Conservation (phyloP, 2,797 vertebrate genomes). For the Echiichthys vipera region DNA sequence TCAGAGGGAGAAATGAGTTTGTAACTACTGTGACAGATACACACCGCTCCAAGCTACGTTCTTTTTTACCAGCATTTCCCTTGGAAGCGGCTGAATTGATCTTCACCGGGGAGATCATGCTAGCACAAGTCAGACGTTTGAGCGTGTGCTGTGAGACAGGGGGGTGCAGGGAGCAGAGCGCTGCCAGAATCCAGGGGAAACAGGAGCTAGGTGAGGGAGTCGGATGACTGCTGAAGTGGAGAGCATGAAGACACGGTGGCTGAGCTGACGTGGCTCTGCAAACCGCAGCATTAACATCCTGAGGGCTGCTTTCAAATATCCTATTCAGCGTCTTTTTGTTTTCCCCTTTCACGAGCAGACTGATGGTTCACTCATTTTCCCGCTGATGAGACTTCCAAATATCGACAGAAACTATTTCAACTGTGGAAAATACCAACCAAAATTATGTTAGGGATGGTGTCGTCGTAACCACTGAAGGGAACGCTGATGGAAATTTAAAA, state of each 20-base stretch:
- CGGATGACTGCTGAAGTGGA: slow-evolving; percentile 31
- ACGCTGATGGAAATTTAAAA: slow-evolving; percentile 50
- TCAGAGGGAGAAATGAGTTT: slow-evolving; percentile 22
- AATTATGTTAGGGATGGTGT: slow-evolving; percentile 45
- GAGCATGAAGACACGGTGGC: slow-evolving; percentile 13
- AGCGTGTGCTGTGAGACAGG: slow-evolving; percentile 28
- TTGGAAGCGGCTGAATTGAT: slow-evolving; percentile 30
- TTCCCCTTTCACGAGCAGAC: slow-evolving; percentile 35
- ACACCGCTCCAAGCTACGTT: slow-evolving; percentile 18
- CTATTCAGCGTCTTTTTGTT: slow-evolving; percentile 58
- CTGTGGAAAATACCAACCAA: slow-evolving; percentile 56
- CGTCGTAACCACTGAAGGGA: slow-evolving; percentile 31
- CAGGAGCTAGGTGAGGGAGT: slow-evolving; percentile 44
- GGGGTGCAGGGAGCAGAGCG: slow-evolving; percentile 6
- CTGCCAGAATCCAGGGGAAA: slow-evolving; percentile 34
- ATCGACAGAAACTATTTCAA: slow-evolving; percentile 24
- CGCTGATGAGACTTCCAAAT: slow-evolving; percentile 27
- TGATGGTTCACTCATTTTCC: slow-evolving; percentile 34
- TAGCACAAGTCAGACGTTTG: slow-evolving; percentile 28
- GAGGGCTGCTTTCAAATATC: slow-evolving; percentile 31
- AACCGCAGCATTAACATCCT: slow-evolving; percentile 48
- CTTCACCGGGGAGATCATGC: slow-evolving; percentile 40
- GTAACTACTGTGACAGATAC: slow-evolving; percentile 21
- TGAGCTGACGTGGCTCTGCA: slow-evolving; percentile 61
- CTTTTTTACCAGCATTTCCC: slow-evolving; percentile 17